Evolutionary conservation across 2,888 invertebrate genomes (phyloP), one percentile per base, ranked within the genome.

Genomic region (Melieria crassipennis): DNA sequence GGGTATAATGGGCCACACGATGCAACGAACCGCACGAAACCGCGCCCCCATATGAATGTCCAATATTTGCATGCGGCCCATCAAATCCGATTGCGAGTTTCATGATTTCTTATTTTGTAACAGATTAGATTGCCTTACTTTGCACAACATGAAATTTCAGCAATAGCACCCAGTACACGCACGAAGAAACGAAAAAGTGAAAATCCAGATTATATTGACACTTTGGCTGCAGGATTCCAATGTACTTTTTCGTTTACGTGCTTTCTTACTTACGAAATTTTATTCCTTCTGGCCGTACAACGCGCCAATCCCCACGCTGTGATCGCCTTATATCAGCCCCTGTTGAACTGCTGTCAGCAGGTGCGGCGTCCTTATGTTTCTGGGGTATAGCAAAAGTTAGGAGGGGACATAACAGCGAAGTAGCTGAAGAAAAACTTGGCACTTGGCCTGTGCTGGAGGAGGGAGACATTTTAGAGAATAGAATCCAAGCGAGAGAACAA

Each of bases 291-390:
- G 30, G 30, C 42, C 16, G 13, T n/a, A 52, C 52, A 52, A 6
- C 52, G 5, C 7, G 52, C 5, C 11, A 1, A 16, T 60, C 7
- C 58, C 45, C 50, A n/a, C 52, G n/a, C 56, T 16, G n/a, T 13
- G 55, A 52, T 10, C 9, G 10, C 10, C 60, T 16, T 30, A 58
- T 48, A 57, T 52, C 60, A 55, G 5, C 11, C 7, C 9, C 30
- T 30, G 73, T 73, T 75, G 76, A 77, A 79, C 77, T 73, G 76
- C 73, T 78, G 78, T 76, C 83, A 81, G 82, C 82, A 83, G 82
- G 81, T 83, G 82, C 80, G 78, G 75, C 77, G 60, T 63, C 65
- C 73, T 72, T 71, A 11, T 9, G 42, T 47, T 66, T 61, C 46
- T 42, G 16, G n/a, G 48, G 42, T 56, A 47, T 46, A 69, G 63